These are phyloP conservation scores for Rynchops niger DNA, from an alignment of 2,113 vertebrate genomes.

Conservation along the genomic window DNA sequence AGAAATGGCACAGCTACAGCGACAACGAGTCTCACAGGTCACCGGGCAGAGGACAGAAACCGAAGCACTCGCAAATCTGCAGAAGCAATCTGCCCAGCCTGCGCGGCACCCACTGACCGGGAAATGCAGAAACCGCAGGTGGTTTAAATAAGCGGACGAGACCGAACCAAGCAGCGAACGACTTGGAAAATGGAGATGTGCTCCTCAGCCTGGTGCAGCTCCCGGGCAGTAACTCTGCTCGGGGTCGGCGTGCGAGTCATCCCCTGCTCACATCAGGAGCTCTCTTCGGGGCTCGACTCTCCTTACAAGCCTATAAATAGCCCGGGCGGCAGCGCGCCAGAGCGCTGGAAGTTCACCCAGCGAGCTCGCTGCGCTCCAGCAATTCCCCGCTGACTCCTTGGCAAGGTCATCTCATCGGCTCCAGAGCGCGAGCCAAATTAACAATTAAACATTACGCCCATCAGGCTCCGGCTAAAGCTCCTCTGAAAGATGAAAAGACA, in stretches of 20 bases:
- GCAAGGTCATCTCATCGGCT: not conserved
- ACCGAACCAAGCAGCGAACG: fast-evolving
- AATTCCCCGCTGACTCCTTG: not conserved
- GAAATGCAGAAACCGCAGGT: not conserved
- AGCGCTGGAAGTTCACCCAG: not conserved
- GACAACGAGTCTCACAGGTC: fast-evolving
- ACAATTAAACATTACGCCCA: not conserved
- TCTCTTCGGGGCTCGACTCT: fast-evolving
- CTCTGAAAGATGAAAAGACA: not conserved
- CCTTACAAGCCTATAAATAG: not conserved
- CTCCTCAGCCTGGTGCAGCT: not conserved
- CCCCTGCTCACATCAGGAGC: not conserved
- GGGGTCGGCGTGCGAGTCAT: not conserved
- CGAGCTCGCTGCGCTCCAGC: fast-evolving
- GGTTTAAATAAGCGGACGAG: fast-evolving
- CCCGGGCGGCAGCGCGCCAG: not conserved
- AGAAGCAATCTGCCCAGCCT: not conserved
- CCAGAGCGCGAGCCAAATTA: not conserved
- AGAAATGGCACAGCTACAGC: not conserved
- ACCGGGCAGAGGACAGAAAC: not conserved
- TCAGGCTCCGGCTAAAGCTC: not conserved
- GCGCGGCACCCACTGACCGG: fast-evolving
- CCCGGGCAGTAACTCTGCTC: not conserved
- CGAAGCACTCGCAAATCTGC: fast-evolving
- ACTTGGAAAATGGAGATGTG: fast-evolving